Evolutionary conservation across 2,888 invertebrate species (phyloP).

Genomic region (Brachyopa scutellaris): DNA sequence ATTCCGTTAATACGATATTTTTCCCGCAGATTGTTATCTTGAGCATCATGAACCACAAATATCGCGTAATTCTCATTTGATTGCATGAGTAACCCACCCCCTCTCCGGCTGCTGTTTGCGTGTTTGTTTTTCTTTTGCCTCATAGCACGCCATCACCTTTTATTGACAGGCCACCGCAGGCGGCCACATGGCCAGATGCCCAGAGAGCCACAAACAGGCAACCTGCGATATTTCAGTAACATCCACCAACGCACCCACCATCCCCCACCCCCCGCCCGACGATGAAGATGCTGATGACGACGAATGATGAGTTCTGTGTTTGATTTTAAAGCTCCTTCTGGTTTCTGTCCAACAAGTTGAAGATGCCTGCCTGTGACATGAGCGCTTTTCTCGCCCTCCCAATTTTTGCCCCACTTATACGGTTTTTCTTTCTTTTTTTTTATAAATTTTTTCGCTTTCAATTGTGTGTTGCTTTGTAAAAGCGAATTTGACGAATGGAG

Average conservation of each 20-base stretch:
- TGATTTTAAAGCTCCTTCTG: conserved; percentile 68
- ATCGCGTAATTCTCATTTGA: conserved; percentile 30
- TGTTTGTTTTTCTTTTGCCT: conserved; percentile 27
- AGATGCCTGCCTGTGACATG: conserved; percentile 61
- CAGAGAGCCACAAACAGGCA: conserved; percentile 17
- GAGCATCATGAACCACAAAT: conserved; percentile 15
- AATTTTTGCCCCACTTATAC: conserved; percentile 27
- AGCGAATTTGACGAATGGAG: conserved; percentile 67
- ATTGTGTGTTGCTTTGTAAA: conserved; percentile 40
- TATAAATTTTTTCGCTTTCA: conserved; percentile 9
- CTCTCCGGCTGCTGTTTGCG: not conserved
- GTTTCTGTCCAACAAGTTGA: conserved; percentile 70
- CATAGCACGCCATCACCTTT: conserved; percentile 19
- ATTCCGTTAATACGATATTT: too few relatives aligned
- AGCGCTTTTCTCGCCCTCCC: conserved; percentile 35
- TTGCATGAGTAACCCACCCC: conserved; percentile 8
- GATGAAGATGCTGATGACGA: conserved; percentile 2
- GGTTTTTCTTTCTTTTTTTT: conserved; percentile 16
- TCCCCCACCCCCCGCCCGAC: not conserved
- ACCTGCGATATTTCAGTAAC: not conserved
- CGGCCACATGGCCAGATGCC: conserved; percentile 47
- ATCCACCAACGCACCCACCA: not conserved
- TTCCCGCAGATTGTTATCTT: not conserved
- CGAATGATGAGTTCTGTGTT: conserved; percentile 55
- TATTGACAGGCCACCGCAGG: conserved; percentile 53